These are phyloP conservation scores for Gracilinanus agilis DNA, from an alignment of 2,113 vertebrate genomes.

Conservation along the genomic window DNA sequence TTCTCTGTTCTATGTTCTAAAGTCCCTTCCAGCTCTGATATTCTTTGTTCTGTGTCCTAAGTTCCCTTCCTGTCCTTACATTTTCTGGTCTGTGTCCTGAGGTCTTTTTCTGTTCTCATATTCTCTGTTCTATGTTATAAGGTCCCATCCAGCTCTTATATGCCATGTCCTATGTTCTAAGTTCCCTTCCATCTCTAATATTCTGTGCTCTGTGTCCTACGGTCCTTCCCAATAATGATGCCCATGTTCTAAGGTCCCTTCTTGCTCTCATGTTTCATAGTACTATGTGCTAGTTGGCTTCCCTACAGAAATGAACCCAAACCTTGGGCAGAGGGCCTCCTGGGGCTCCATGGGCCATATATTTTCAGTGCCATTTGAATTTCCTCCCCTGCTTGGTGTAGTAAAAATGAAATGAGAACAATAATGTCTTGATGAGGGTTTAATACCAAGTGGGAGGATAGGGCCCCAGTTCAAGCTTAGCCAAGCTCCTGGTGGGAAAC, in stretches of 20 bases:
- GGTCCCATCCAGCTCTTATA: too few species aligned
- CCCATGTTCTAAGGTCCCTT: background rate
- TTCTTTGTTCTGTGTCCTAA: background rate
- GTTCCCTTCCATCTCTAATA: too few species aligned
- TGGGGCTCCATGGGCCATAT: constrained; percentile 39
- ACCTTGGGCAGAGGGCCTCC: constrained; percentile 55
- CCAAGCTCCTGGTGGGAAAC: constrained; percentile 70
- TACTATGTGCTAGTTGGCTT: background rate
- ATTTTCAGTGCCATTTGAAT: constrained; percentile 53
- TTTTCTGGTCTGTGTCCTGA: background rate
- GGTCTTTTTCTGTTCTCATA: background rate
- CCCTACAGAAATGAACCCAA: constrained; percentile 52
- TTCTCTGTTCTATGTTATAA: too few species aligned
- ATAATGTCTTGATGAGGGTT: constrained; percentile 66
- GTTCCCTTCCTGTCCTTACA: background rate
- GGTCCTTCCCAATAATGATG: too few species aligned
- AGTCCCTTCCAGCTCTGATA: background rate
- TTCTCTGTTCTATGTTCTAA: background rate
- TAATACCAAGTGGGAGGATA: constrained; percentile 48
- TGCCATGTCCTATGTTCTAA: too few species aligned
- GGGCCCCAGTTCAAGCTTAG: constrained; percentile 69
- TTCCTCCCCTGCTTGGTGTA: constrained; percentile 37
- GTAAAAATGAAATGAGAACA: constrained; percentile 66
- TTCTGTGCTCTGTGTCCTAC: too few species aligned
- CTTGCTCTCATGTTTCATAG: background rate